Base-by-base conservation (phyloP, 2,113 vertebrate species). In the Petromus typicus region DNA sequence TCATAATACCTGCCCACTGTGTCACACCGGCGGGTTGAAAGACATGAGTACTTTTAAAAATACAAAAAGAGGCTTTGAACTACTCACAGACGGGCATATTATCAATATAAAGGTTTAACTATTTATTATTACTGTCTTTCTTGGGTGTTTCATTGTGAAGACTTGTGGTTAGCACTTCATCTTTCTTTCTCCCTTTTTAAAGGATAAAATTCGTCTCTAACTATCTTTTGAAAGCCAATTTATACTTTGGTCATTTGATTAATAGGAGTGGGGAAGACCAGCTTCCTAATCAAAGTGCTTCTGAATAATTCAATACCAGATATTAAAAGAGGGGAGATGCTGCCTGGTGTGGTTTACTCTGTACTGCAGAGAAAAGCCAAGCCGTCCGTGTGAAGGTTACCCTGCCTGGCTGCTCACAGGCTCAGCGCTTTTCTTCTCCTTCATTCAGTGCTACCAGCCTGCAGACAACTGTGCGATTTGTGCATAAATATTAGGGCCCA, bases 201-300 rank as follows among this genome's bases (percentile, higher is more conserved):
- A 96, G 86, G 91, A 96, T 97, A 95, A 97, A 97, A 98, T 94
- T 85, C 90, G 97, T 98, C 97, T 97, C 95, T 93, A 97, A 98
- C 97, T 94, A 96, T 92, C 59, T 96, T 95, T 86, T 92, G 95
- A 97, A 97, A 97, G 97, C 94, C 96, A 97, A 91, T 96, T 96
- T 98, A 94, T 94, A 90, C 59, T 90, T 67, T 80, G 93, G 96
- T 12, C 7, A 90, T 97, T 96, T 96, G 96, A 97, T 97, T 98
- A 97, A 98, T 97, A 96, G 97, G 92, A 93, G 85, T 86, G 40
- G 75, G 85, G 86, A 93, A 80, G 89, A 89, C 94, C 90, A 96
- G 85, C 64, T 92, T 89, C 71, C 61, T 83, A 89, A 95, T 95
- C 86, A 96, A 78, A 96, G 59, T 5, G 12, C 95, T 98, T 97